phyloP scores from a whole-genome alignment of 2,113 vertebrate species.

The Mastomys coucha region DNA sequence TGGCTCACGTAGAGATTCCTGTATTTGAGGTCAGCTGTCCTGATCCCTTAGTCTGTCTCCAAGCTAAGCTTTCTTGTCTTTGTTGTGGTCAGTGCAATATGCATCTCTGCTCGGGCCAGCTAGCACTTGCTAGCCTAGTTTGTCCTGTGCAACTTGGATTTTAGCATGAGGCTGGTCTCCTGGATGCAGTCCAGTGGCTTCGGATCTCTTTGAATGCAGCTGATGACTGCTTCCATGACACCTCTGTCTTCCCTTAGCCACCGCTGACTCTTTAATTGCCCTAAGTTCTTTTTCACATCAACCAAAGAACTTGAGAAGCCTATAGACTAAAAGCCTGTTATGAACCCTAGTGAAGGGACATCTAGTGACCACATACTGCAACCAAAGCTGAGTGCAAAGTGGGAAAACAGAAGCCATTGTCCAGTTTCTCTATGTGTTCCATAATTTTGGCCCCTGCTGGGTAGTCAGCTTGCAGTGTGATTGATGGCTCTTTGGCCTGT shows the following conservation, averaged over 20 bases:
- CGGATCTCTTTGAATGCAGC: background rate
- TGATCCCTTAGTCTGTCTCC: rapidly evolving
- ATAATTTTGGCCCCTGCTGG: background rate
- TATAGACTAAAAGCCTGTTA: background rate
- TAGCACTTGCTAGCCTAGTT: rapidly evolving
- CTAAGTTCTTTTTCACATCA: background rate
- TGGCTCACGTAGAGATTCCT: background rate
- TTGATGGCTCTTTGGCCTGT: no score
- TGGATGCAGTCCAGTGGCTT: background rate
- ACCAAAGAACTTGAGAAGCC: background rate
- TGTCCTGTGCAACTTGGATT: background rate
- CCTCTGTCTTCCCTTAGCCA: background rate
- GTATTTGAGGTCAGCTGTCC: background rate
- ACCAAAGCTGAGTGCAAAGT: background rate
- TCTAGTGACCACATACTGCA: background rate
- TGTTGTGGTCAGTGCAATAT: background rate
- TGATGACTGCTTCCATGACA: background rate
- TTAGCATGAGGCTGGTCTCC: background rate
- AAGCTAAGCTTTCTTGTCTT: background rate
- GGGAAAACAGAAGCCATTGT: background rate
- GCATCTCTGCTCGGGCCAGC: background rate
- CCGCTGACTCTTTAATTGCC: background rate
- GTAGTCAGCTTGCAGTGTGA: background rate
- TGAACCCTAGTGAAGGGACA: background rate
- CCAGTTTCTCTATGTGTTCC: rapidly evolving